Evolutionary conservation across 2,797 vertebrate species (phyloP).

Genomic region (Lepilemur ruficaudatus): DNA sequence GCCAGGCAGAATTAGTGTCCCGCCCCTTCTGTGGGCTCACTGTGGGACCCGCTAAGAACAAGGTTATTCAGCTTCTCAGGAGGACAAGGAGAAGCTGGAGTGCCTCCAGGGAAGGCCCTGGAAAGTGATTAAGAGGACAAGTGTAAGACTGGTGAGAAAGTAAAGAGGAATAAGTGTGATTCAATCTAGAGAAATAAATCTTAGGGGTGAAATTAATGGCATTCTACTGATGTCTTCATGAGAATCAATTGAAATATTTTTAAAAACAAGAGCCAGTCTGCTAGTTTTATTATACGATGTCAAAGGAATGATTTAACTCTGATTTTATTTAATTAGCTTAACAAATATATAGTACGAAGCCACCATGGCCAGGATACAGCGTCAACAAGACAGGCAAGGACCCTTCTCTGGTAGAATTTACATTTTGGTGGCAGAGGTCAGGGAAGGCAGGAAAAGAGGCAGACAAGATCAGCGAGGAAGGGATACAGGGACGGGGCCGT

Average conservation of each 20-base stretch:
- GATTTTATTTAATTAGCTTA: slow-evolving; percentile 36
- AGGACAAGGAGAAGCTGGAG: slow-evolving; percentile 21
- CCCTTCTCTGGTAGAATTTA: background rate
- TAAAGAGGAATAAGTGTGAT: slow-evolving; percentile 22
- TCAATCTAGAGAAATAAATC: slow-evolving; percentile 49
- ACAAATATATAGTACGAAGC: background rate
- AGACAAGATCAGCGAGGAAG: background rate
- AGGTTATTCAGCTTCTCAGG: slow-evolving; percentile 1
- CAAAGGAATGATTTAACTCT: slow-evolving; percentile 11
- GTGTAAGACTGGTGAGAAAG: background rate
- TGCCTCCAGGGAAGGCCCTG: slow-evolving; percentile 8
- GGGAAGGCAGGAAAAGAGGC: background rate
- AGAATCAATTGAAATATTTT: slow-evolving; percentile 48
- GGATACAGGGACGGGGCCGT: background rate
- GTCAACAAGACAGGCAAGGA: background rate
- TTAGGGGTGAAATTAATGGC: background rate
- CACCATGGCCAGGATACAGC: background rate
- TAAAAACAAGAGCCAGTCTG: background rate
- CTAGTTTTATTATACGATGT: background rate
- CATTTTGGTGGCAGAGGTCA: background rate
- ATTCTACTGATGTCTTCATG: slow-evolving; percentile 35
- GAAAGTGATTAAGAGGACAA: slow-evolving; percentile 17
- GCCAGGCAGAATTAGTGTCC: background rate
- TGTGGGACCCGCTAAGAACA: background rate
- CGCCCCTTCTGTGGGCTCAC: background rate